Conservation (phyloP, 2,888 invertebrate genomes). For the Hypselothyrea guttata region DNA sequence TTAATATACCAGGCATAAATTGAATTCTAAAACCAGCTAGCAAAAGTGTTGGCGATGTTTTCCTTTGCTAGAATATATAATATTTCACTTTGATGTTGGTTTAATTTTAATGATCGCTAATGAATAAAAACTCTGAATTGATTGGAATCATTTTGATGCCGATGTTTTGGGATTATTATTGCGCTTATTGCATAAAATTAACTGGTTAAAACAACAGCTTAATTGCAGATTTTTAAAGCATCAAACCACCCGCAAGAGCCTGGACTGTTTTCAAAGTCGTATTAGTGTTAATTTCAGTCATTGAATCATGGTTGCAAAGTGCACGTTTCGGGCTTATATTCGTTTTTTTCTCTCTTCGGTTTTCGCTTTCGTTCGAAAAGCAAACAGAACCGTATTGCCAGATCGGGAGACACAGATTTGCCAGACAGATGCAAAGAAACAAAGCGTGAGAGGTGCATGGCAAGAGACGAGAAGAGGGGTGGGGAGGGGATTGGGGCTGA, state of each 20-base stretch:
- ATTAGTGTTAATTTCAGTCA: slow-evolving; percentile 69
- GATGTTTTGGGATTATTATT: too few relatives aligned
- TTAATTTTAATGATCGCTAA: too few relatives aligned
- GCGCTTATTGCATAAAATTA: too few relatives aligned
- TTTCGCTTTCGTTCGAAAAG: slow-evolving; percentile 61
- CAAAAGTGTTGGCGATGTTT: too few relatives aligned
- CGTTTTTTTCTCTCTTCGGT: too few relatives aligned
- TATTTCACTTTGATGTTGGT: too few relatives aligned
- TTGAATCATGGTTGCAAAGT: slow-evolving; percentile 57
- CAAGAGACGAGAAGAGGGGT: too few relatives aligned
- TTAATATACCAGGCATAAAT: too few relatives aligned
- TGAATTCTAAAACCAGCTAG: too few relatives aligned
- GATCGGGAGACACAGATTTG: slow-evolving; percentile 34
- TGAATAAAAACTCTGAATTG: too few relatives aligned
- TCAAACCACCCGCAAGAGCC: slow-evolving; percentile 15
- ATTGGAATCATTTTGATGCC: too few relatives aligned
- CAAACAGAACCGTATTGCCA: slow-evolving; percentile 43
- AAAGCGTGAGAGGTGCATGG: background rate
- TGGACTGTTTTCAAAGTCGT: slow-evolving; percentile 16
- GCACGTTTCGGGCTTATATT: slow-evolving; percentile 49
- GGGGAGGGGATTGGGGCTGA: slow-evolving; percentile 17
- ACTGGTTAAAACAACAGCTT: background rate
- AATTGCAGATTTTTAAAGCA: background rate
- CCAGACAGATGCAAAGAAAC: background rate
- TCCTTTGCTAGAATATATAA: too few relatives aligned